Conservation (phyloP, 2,797 vertebrate genomes). For the Fundulus diaphanus region DNA sequence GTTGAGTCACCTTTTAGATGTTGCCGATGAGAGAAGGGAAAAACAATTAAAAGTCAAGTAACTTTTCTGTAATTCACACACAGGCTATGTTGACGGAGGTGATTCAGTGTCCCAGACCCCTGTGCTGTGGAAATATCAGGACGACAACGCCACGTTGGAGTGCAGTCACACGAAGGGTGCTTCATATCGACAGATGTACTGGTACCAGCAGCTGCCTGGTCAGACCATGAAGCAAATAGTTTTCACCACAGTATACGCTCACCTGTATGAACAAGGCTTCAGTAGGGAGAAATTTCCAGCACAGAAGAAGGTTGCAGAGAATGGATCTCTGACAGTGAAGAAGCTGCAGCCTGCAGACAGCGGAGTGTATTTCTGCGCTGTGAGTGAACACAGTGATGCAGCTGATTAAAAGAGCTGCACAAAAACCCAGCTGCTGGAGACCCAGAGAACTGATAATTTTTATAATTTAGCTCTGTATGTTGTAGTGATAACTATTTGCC, state of each 20-base stretch:
- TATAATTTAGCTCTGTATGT: neutral
- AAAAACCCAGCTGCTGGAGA: constrained; percentile 20
- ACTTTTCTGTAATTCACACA: neutral
- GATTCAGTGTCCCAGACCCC: constrained; percentile 42
- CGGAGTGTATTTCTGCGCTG: constrained; percentile 44
- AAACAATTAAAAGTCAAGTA: neutral
- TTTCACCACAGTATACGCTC: neutral
- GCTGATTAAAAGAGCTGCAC: constrained; percentile 24
- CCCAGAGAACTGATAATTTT: neutral
- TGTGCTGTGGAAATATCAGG: constrained; percentile 11
- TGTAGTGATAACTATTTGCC: too few species aligned
- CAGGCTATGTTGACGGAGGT: neutral
- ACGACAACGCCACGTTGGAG: constrained; percentile 35
- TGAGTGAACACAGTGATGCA: constrained; percentile 60
- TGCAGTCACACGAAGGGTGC: constrained; percentile 50
- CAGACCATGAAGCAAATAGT: constrained; percentile 44
- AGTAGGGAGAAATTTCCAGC: constrained; percentile 24
- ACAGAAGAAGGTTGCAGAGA: constrained; percentile 4
- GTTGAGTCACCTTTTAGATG: neutral
- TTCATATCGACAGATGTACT: constrained; percentile 42
- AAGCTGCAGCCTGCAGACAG: constrained; percentile 41
- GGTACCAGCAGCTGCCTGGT: constrained; percentile 65
- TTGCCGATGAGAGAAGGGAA: neutral
- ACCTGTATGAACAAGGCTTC: constrained; percentile 33
- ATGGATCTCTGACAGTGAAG: constrained; percentile 48